Percentiles rank a stretch among this genome's conserved stretches.
phyloP scores from a whole-genome alignment of 2,888 invertebrate genomes.

The Malacosoma neustria region DNA sequence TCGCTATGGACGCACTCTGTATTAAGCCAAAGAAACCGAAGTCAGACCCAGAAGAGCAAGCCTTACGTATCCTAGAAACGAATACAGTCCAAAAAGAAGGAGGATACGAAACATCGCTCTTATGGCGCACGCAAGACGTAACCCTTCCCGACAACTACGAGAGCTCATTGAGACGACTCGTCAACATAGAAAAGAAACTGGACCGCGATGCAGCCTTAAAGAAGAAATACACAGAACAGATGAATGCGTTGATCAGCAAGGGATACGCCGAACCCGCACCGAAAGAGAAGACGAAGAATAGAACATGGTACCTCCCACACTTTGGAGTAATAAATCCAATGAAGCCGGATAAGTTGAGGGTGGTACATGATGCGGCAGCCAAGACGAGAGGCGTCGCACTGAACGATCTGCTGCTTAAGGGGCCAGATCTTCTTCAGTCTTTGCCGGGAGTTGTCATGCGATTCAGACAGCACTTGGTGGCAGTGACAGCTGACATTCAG shows the following conservation, averaged over 20 bases:
- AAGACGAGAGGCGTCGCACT: constrained; percentile 16
- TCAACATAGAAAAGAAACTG: constrained; percentile 6
- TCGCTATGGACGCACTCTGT: constrained; percentile 2
- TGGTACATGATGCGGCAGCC: constrained; percentile 30
- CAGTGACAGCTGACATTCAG: constrained; percentile 9
- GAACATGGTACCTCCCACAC: constrained; percentile 5
- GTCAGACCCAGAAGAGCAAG: constrained; percentile 3
- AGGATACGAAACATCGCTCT: constrained; percentile 7
- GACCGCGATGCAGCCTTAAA: constrained; percentile 2
- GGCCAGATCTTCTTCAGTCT: constrained; percentile 26
- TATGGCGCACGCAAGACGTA: constrained; percentile 8
- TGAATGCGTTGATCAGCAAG: constrained; percentile 3
- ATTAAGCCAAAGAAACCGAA: background rate
- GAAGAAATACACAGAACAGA: constrained; percentile 5
- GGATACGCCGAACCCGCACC: constrained; percentile 9
- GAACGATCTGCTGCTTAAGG: constrained; percentile 24
- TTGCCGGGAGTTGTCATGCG: constrained; percentile 26
- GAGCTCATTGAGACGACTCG: constrained; percentile 1
- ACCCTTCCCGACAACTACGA: constrained; percentile 6
- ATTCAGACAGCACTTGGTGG: constrained; percentile 25
- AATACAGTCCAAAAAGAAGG: constrained; percentile 3
- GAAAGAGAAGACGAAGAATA: background rate
- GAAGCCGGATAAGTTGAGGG: constrained; percentile 19
- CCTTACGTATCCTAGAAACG: constrained; percentile 2
- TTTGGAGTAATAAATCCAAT: too few species aligned